A percentile compares a stretch with the other conserved stretches of the same genome.
These are phyloP conservation scores for Urocolius indicus DNA, from an alignment of 2,113 vertebrate species.

Conservation along the genomic window DNA sequence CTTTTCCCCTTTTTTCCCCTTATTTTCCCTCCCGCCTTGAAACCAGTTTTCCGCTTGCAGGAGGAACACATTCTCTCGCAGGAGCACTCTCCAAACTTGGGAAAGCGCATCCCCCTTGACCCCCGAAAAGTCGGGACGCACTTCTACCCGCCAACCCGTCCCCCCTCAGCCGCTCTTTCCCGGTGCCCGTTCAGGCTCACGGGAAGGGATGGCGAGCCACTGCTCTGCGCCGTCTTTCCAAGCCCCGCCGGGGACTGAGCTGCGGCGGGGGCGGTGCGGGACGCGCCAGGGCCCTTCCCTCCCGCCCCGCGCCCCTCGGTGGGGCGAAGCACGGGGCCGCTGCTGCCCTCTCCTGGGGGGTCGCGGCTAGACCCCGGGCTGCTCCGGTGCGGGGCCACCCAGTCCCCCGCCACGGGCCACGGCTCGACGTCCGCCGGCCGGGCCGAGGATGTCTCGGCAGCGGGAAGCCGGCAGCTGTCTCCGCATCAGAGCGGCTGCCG, in stretches of 20 bases:
- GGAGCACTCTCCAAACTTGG: not conserved
- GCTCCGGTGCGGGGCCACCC: not conserved
- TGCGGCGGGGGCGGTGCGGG: not conserved
- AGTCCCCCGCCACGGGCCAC: accelerated
- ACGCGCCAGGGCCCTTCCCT: not conserved
- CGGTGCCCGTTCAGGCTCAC: not conserved
- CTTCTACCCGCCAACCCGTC: not conserved
- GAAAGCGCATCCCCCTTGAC: not conserved
- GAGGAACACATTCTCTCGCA: not conserved
- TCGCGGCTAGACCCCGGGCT: not conserved
- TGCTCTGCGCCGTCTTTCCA: not conserved
- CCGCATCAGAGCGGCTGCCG: not conserved
- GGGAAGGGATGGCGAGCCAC: not conserved
- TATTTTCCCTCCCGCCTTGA: accelerated
- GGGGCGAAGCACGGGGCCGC: not conserved
- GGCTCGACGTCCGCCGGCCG: accelerated
- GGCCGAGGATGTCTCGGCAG: not conserved
- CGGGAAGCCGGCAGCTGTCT: accelerated
- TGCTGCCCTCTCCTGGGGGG: constrained; percentile 65
- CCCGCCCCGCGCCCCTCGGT: not conserved
- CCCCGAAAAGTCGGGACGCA: not conserved
- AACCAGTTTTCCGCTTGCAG: not conserved
- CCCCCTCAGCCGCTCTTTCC: no score
- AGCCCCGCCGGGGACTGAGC: not conserved
- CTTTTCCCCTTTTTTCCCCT: accelerated